Evolutionary conservation across 2,797 vertebrate genomes (phyloP).

Genomic region (Acrossocheilus fasciatus): DNA sequence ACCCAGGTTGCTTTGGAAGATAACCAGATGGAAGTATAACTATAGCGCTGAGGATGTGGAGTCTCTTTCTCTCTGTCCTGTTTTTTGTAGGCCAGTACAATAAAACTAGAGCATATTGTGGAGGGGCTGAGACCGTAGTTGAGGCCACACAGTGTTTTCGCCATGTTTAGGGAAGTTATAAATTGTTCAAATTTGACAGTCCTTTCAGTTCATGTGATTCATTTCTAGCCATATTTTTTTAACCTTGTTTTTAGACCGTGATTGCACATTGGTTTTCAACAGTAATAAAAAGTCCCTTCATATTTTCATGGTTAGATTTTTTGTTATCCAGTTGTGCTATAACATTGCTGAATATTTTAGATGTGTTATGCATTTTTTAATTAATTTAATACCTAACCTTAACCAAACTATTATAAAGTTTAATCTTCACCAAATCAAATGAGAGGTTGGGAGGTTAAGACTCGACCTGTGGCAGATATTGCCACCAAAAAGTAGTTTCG

Average conservation of each 20-base stretch:
- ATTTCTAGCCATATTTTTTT: slow-evolving; percentile 27
- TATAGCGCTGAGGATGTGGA: slow-evolving; percentile 82
- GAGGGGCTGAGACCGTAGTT: slow-evolving; percentile 50
- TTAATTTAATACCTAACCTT: no score
- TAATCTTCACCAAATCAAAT: neutral
- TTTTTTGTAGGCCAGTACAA: slow-evolving; percentile 56
- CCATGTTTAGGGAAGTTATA: slow-evolving; percentile 61
- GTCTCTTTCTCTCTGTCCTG: slow-evolving; percentile 50
- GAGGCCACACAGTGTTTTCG: slow-evolving; percentile 54
- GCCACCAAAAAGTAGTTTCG: slow-evolving; percentile 65
- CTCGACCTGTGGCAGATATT: neutral
- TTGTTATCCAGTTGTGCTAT: no score
- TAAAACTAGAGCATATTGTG: slow-evolving; percentile 52
- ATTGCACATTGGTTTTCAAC: slow-evolving; percentile 15
- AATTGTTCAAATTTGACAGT: slow-evolving; percentile 55
- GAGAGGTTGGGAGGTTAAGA: neutral
- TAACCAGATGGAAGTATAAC: slow-evolving; percentile 99
- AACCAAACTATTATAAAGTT: no score
- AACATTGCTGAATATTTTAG: no score
- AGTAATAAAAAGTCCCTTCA: slow-evolving; percentile 6
- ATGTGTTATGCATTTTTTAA: no score
- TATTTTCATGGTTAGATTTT: neutral
- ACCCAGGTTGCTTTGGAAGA: slow-evolving; percentile 99
- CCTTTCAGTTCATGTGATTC: slow-evolving; percentile 50
- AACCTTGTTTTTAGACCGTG: neutral